phyloP scores from a whole-genome alignment of 2,113 vertebrate genomes.

The Pachyramphus minor region DNA sequence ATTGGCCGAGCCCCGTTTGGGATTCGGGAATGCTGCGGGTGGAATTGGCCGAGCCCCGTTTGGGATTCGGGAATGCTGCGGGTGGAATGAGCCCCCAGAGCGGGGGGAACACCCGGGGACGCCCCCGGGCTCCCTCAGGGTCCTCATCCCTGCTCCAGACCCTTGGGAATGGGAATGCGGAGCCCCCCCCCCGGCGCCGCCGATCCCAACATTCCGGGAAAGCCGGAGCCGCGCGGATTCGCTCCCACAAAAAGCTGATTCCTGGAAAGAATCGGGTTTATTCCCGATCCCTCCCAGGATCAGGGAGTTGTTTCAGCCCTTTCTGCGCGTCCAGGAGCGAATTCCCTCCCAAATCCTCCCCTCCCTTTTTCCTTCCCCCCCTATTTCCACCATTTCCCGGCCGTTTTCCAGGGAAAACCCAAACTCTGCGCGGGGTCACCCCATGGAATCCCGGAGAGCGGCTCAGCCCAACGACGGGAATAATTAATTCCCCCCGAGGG shows the following conservation, averaged over 20 bases:
- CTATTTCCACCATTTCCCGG: background rate
- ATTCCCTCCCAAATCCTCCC: background rate
- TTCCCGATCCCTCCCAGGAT: accelerated
- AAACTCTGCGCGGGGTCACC: background rate
- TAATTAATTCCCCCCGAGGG: background rate
- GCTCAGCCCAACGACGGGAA: background rate
- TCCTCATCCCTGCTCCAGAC: background rate
- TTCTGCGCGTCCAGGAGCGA: background rate
- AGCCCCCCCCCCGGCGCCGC: accelerated
- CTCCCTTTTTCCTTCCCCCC: background rate
- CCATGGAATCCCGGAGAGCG: accelerated
- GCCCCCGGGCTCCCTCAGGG: accelerated
- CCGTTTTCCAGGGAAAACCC: background rate
- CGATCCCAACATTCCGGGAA: accelerated
- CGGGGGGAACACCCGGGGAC: background rate
- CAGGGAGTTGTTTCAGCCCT: accelerated
- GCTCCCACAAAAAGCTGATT: accelerated
- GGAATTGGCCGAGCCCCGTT: accelerated
- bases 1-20: background rate
- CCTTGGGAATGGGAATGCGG: background rate
- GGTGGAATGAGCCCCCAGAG: accelerated
- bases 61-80: background rate
- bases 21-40: background rate
- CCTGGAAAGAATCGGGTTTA: background rate
- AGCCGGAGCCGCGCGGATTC: accelerated